These are phyloP conservation scores for Apotomis capreana DNA, from an alignment of 2,888 invertebrate genomes.

Conservation along the genomic window DNA sequence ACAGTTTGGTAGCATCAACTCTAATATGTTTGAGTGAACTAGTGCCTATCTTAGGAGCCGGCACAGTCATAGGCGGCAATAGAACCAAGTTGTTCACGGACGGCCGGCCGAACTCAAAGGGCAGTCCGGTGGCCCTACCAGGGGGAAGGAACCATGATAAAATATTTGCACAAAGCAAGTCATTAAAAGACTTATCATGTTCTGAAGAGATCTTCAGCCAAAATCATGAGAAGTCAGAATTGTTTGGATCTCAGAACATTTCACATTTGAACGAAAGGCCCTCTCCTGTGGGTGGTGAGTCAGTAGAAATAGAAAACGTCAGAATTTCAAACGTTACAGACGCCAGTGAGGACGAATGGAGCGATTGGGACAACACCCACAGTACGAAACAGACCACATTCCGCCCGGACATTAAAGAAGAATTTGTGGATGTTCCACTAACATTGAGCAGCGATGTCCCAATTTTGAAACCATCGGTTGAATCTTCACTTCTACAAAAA, in stretches of 20 bases:
- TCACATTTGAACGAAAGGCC: constrained; percentile 87
- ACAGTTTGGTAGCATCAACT: constrained; percentile 91
- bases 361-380: constrained; percentile 89
- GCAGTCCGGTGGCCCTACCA: constrained; percentile 47
- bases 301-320: constrained; percentile 74
- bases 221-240: constrained; percentile 53
- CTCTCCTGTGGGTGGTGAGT: constrained; percentile 93
- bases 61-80: constrained; percentile 93
- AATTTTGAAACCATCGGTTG: constrained; percentile 9
- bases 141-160: constrained; percentile 49
- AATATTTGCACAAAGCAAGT: constrained; percentile 56
- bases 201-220: constrained; percentile 63
- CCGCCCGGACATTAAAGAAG: constrained; percentile 29
- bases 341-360: constrained; percentile 90
- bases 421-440: constrained; percentile 14
- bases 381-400: constrained; percentile 15
- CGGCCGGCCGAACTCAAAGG: constrained; percentile 88
- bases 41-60: constrained; percentile 92
- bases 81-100: constrained; percentile 92
- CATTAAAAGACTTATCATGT: constrained; percentile 66
- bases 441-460: constrained; percentile 44
- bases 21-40: constrained; percentile 91
- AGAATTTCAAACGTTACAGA: constrained; percentile 66
- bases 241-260: constrained; percentile 57
- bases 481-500: constrained; percentile 64